Base-by-base conservation (phyloP, 2,888 invertebrate genomes). In the Caenorhabditis plicata region DNA sequence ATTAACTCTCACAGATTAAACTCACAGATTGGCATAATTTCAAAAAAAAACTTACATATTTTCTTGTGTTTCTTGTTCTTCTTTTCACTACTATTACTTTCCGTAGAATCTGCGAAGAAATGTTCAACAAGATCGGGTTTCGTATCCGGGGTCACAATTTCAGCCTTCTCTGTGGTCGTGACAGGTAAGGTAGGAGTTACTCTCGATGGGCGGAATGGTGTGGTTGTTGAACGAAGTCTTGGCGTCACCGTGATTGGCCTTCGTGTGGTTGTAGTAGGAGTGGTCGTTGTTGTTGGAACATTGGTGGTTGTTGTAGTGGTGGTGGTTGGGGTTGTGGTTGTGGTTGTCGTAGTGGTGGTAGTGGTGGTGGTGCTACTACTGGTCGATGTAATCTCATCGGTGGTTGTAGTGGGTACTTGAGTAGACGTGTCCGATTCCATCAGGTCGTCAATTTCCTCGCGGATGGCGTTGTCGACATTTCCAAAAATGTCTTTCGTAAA, bases 401-500 rank as follows among this genome's bases (percentile, higher is more conserved):
- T 42, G 9, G 44, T 47, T 20, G 57, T 42, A 7, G 46, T 33
- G n/a, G n/a, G n/a, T n/a, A n/a, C n/a, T n/a, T n/a, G n/a, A 9
- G 35, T 27, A 11, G 33, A 17, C 3, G 42, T 31, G 9, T 42
- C 40, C 17, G 46, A 29, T 4, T 32, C 26, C 57, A 49, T 48
- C 26, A 51, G 25, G 0, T 55, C 61, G n/a, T 61, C 55, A 23
- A 61, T 47, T n/a, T n/a, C n/a, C n/a, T n/a, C n/a, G n/a, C n/a
- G n/a, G n/a, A n/a, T n/a, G n/a, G n/a, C n/a, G n/a, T n/a, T n/a
- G n/a, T n/a, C n/a, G n/a, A n/a, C n/a, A 27, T 23, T 48, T 11
- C 61, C 61, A 23, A 61, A 61, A 33, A 61, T 35, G 25, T 61
- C 61, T 22, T 51, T 48, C 4, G 23, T 51, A 38, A 61, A 61